Base-by-base conservation (phyloP, 2,888 invertebrate species). In the Lepidochrysops patricia region DNA sequence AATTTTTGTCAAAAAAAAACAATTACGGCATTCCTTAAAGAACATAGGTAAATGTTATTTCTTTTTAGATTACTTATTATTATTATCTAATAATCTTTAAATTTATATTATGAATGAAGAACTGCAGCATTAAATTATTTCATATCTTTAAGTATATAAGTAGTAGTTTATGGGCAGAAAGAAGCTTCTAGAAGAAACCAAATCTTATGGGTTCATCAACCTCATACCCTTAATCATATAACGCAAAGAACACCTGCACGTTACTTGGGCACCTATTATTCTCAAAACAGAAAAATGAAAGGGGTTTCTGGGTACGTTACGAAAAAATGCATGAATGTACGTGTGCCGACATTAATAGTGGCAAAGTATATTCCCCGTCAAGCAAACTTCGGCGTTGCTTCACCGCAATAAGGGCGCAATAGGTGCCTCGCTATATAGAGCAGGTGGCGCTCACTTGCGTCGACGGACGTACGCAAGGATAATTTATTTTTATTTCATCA, bases 401-500 rank as follows among this genome's bases (percentile, higher is more conserved):
- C 6, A 27, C 25, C 9, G 7, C 2, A 48, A 68, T 63, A 69
- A 60, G 60, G 63, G 57, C 52, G 61, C 58, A 29, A 29, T 13
- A 15, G 19, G 57, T 37, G 60, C 61, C 52, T 56, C 48, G 57
- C 48, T 60, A 63, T 61, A 57, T 62, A 63, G 63, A 66, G 62
- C 70, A 68, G 70, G 66, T 67, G 68, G 63, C 63, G 62, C 61
- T 19, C 43, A 64, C 63, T 61, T 64, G 64, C 64, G 67, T 63
- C 65, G 67, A 67, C 64, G 66, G 63, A 62, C 67, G 67, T 70
- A 70, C 69, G 65, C 69, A 66, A 67, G 70, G 69, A 72, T 73
- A 74, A 74, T 74, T 74, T 75, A 74, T 74, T 74, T 74, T 77
- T 75, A 75, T 76, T 72, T 69, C 73, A 67, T 70, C 70, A 75